Conservation (phyloP, 2,113 vertebrate species). For the Haliaeetus leucogaster region DNA sequence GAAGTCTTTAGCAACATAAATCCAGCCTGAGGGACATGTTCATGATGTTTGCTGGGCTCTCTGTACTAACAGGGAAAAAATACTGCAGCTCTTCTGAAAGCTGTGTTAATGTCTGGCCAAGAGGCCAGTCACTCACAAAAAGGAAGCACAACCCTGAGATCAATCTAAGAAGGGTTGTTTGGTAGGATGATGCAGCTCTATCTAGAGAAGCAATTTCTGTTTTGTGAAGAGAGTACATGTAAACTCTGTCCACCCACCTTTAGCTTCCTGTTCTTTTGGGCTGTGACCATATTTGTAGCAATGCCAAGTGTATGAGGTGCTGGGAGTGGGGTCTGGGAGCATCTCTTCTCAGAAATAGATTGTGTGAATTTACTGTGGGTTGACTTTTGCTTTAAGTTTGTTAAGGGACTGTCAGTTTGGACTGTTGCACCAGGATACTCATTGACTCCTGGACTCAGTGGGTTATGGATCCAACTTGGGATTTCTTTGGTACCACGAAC, state of each 20-base stretch:
- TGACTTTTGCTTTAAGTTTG: background rate
- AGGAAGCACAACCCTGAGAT: background rate
- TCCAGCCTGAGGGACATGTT: background rate
- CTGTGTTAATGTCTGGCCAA: background rate
- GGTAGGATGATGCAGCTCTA: background rate
- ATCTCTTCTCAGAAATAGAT: background rate
- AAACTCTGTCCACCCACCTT: background rate
- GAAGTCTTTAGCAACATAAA: background rate
- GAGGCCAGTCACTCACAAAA: background rate
- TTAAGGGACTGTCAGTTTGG: background rate
- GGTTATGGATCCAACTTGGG: background rate
- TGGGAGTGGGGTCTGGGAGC: background rate
- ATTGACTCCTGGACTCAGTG: fast-evolving
- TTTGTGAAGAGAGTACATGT: background rate
- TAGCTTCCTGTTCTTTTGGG: background rate
- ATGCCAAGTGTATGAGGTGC: background rate
- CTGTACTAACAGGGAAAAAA: background rate
- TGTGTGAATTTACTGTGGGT: background rate
- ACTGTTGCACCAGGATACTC: background rate
- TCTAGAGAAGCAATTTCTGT: background rate
- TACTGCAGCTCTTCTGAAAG: background rate
- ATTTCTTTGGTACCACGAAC: background rate
- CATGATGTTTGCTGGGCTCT: background rate
- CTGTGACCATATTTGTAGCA: background rate
- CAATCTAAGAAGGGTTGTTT: background rate